A percentile compares a stretch with the other conserved stretches of the same genome.
Evolutionary conservation across 2,797 vertebrate genomes (phyloP).

Genomic region (Cossypha niveicapilla): DNA sequence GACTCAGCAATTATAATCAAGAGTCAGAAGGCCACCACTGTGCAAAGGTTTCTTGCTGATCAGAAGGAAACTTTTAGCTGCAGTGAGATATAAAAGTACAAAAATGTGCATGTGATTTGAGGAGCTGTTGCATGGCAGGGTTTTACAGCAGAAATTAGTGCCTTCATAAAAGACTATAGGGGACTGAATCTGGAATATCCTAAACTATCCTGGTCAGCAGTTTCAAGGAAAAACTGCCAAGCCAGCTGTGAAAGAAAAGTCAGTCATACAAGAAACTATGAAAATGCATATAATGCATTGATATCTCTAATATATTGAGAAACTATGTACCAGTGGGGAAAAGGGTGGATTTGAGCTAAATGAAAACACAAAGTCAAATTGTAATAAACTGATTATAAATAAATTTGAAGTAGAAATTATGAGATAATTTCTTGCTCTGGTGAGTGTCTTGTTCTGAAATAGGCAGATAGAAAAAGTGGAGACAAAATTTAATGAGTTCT

Average conservation of each 20-base stretch:
- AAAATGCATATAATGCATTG: neutral
- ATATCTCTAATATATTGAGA: neutral
- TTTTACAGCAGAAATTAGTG: neutral
- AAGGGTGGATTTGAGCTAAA: neutral
- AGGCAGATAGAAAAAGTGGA: neutral
- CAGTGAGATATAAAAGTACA: neutral
- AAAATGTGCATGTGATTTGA: neutral
- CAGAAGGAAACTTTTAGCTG: neutral
- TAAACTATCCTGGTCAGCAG: neutral
- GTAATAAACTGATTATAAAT: neutral
- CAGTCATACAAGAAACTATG: neutral
- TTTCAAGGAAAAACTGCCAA: neutral
- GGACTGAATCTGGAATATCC: neutral
- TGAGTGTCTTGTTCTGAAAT: neutral
- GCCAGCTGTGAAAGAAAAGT: neutral
- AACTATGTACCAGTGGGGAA: neutral
- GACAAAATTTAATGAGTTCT: neutral
- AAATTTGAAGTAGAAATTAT: neutral
- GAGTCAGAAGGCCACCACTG: neutral
- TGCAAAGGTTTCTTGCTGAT: neutral
- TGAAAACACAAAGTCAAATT: neutral
- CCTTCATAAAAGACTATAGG: neutral
- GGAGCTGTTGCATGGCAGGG: neutral
- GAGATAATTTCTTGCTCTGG: neutral
- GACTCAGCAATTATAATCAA: neutral